Percentiles rank a stretch among this genome's conserved stretches.
phyloP scores from a whole-genome alignment of 2,113 vertebrate species.

The Sturnus vulgaris region DNA sequence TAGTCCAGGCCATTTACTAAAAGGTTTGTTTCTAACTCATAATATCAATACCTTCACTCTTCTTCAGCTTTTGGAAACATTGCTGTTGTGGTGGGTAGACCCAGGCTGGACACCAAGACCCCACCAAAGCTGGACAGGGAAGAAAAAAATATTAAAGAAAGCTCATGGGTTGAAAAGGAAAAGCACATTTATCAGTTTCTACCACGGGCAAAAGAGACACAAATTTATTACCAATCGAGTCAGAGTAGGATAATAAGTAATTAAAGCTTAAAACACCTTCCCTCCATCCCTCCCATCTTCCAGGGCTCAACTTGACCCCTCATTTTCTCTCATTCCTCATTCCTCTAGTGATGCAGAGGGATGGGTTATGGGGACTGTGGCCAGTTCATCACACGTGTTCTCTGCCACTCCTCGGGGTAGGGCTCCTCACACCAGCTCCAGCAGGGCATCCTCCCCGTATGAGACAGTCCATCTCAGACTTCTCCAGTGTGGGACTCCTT shows the following conservation, averaged over 20 bases:
- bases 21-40: background rate
- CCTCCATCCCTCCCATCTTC: background rate
- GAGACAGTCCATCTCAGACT: background rate
- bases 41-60: background rate
- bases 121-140: background rate
- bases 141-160: background rate
- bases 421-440: background rate
- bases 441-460: background rate
- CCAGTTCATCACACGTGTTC: accelerated
- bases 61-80: background rate
- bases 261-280: background rate
- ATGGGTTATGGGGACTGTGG: background rate
- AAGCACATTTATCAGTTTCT: background rate
- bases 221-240: background rate
- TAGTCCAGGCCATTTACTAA: background rate
- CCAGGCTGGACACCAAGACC: background rate
- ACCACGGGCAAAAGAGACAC: background rate
- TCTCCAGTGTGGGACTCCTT: accelerated
- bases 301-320: background rate
- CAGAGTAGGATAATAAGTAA: background rate
- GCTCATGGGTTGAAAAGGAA: background rate
- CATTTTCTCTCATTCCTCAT: background rate
- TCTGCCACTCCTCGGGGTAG: accelerated
- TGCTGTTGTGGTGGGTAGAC: background rate
- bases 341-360: background rate